These are phyloP conservation scores for Mola mola DNA, from an alignment of 2,113 vertebrate genomes.

Conservation along the genomic window DNA sequence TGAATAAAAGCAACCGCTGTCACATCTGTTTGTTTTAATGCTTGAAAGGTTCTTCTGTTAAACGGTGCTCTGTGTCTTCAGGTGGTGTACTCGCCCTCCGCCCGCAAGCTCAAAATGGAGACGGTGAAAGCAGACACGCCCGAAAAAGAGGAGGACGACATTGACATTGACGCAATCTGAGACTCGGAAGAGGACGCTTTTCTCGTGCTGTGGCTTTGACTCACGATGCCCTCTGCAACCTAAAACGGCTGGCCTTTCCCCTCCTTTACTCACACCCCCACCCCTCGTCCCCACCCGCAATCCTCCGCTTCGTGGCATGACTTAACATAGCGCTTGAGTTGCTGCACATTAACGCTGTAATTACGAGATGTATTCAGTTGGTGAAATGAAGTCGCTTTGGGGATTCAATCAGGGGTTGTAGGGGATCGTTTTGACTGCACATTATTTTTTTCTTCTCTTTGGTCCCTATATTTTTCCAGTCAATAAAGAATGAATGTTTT, in stretches of 20 bases:
- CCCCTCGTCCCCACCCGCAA: background rate
- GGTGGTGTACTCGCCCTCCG: constrained; percentile 96
- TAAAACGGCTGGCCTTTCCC: constrained; percentile 48
- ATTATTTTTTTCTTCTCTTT: constrained; percentile 47
- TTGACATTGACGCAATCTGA: constrained; percentile 99
- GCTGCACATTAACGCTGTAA: constrained; percentile 70
- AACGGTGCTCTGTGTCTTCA: constrained; percentile 56
- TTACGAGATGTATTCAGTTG: constrained; percentile 61
- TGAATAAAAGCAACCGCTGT: too few relatives aligned
- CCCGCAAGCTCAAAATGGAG: constrained; percentile 94
- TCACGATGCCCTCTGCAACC: constrained; percentile 36
- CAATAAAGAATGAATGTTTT: constrained; percentile 82
- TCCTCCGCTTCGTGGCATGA: constrained; percentile 69
- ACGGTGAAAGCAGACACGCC: constrained; percentile 87
- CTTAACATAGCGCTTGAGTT: constrained; percentile 71
- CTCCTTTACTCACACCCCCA: constrained; percentile 15
- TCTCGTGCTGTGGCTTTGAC: constrained; percentile 63
- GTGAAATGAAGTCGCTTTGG: constrained; percentile 56
- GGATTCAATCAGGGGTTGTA: constrained; percentile 68
- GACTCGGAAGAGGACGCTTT: constrained; percentile 28
- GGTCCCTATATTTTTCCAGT: constrained; percentile 75
- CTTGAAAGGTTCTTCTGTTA: too few relatives aligned
- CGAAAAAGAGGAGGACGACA: constrained; percentile 92
- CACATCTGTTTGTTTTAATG: too few relatives aligned
- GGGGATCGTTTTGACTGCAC: constrained; percentile 73